Conservation (phyloP, 2,113 vertebrate genomes). For the Oenanthe oenanthe region DNA sequence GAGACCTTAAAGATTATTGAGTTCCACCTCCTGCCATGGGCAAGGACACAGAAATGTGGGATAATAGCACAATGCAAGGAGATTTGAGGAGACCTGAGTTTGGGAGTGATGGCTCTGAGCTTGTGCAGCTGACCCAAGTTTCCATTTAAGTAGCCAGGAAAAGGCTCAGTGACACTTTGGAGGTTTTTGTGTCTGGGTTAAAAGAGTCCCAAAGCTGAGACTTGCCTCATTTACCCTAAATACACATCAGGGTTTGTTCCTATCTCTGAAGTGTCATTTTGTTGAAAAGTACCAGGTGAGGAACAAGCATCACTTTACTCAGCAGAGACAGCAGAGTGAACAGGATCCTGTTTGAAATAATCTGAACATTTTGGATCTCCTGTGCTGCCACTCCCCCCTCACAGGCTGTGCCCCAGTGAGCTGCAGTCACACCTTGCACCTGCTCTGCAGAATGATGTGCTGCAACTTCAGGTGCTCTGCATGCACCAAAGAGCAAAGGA, state of each 20-base stretch:
- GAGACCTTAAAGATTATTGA: too few relatives aligned
- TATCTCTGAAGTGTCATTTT: fast-evolving
- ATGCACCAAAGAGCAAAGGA: background rate
- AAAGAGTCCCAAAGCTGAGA: background rate
- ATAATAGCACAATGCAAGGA: fast-evolving
- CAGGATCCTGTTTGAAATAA: background rate
- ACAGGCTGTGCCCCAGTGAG: fast-evolving
- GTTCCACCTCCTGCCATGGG: background rate
- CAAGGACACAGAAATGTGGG: background rate
- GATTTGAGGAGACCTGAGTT: background rate
- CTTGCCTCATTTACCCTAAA: background rate
- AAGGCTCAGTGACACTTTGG: background rate
- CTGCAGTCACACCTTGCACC: background rate
- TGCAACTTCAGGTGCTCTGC: background rate
- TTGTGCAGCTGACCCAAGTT: background rate
- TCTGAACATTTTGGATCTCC: background rate
- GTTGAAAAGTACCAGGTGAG: background rate
- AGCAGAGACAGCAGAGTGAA: background rate
- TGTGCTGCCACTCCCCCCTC: background rate
- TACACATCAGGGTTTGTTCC: fast-evolving
- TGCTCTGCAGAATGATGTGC: background rate
- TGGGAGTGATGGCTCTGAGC: fast-evolving
- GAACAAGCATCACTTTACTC: background rate
- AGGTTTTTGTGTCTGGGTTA: background rate
- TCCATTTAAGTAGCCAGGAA: background rate